Conservation (phyloP, 2,888 invertebrate genomes). For the Agrypnus murinus region DNA sequence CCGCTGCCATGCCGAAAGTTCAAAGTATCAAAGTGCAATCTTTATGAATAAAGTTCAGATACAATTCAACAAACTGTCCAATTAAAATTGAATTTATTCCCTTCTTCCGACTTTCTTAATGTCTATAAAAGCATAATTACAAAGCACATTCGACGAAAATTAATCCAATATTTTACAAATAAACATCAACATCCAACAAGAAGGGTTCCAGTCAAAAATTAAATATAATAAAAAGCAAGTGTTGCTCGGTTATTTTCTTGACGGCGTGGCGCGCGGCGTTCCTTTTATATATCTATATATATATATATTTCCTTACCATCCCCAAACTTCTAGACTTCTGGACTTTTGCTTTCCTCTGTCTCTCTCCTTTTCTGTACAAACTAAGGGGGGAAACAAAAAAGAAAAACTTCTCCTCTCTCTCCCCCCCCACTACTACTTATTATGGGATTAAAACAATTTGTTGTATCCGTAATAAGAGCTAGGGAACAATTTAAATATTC, state of each 20-base stretch:
- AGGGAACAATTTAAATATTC: slow-evolving; percentile 47
- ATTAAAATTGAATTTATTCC: slow-evolving; percentile 54
- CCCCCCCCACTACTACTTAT: neutral
- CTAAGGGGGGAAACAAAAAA: neutral
- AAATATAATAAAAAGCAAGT: slow-evolving; percentile 55
- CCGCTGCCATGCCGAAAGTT: no score
- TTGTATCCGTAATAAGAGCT: slow-evolving; percentile 28
- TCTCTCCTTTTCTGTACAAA: slow-evolving; percentile 17
- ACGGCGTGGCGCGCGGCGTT: neutral
- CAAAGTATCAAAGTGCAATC: slow-evolving; percentile 54
- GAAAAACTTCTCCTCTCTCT: slow-evolving; percentile 3
- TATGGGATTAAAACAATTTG: slow-evolving; percentile 34
- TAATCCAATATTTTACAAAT: slow-evolving; percentile 53
- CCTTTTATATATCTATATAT: no score
- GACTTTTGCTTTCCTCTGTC: no score
- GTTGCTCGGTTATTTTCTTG: slow-evolving; percentile 45
- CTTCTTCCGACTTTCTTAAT: slow-evolving; percentile 52
- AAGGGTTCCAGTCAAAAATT: slow-evolving; percentile 50
- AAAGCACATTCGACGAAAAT: slow-evolving; percentile 51
- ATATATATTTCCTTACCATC: slow-evolving; percentile 11
- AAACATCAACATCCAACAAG: slow-evolving; percentile 52
- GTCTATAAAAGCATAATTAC: slow-evolving; percentile 55
- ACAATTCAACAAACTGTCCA: slow-evolving; percentile 52
- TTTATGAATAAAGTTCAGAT: slow-evolving; percentile 53
- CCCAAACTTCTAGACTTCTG: slow-evolving; percentile 15